phyloP scores from a whole-genome alignment of 2,888 invertebrate species.

The Sycophila texana region DNA sequence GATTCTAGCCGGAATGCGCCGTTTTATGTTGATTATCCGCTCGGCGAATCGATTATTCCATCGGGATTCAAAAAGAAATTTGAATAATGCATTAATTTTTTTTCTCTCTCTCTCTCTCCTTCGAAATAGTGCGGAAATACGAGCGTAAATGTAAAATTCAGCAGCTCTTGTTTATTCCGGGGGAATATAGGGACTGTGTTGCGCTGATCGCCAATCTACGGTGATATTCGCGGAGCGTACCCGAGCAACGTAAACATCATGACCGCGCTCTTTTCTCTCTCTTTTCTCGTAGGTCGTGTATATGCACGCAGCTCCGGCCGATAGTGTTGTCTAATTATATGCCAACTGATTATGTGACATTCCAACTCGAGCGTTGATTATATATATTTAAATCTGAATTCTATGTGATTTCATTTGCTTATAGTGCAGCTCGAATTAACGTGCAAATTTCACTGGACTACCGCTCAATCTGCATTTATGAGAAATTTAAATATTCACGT shows the following conservation, averaged over 20 bases:
- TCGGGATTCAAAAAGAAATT: too few relatives aligned
- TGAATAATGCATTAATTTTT: too few relatives aligned
- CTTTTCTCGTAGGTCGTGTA: background rate
- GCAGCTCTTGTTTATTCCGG: background rate
- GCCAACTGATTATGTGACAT: background rate
- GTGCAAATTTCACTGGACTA: constrained; percentile 21
- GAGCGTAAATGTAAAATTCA: too few relatives aligned
- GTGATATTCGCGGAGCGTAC: too few relatives aligned
- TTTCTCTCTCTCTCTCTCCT: too few relatives aligned
- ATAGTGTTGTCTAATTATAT: background rate
- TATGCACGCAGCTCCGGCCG: background rate
- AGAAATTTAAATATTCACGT: constrained; percentile 33
- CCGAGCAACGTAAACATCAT: background rate
- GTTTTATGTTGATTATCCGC: background rate
- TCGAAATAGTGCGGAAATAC: background rate
- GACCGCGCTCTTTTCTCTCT: too few relatives aligned
- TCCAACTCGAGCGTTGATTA: background rate
- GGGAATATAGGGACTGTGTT: background rate
- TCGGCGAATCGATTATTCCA: background rate
- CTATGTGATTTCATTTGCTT: background rate
- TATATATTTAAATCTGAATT: background rate
- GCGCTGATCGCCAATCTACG: background rate
- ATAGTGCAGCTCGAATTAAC: background rate
- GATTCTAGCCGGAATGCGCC: background rate
- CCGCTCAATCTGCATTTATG: constrained; percentile 35